phyloP scores from a whole-genome alignment of 2,888 invertebrate genomes.

The Drymonia ruficornis region DNA sequence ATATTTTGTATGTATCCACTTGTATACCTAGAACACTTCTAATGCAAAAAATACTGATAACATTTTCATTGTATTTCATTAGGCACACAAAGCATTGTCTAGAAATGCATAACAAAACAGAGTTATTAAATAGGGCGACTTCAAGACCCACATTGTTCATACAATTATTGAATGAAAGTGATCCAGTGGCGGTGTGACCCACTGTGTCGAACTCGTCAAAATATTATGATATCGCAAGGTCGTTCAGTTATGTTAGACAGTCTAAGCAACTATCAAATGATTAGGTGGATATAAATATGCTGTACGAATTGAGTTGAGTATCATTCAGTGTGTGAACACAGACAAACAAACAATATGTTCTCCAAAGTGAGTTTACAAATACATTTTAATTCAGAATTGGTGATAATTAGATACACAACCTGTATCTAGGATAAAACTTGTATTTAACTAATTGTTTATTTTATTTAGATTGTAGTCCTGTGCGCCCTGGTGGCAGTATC shows the following conservation, averaged over 20 bases:
- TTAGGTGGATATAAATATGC: conserved; percentile 43
- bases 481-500: conserved; percentile 49
- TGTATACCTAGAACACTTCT: too few species aligned
- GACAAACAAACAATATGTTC: conserved; percentile 57
- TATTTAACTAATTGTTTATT: neutral
- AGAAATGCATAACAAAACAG: neutral
- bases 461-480: conserved; percentile 36
- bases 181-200: conserved; percentile 15
- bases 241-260: conserved; percentile 33
- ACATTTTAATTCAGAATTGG: too few species aligned
- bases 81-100: too few species aligned
- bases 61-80: too few species aligned
- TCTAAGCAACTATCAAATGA: conserved; percentile 28
- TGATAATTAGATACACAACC: neutral
- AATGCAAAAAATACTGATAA: too few species aligned
- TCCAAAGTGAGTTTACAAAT: conserved; percentile 56
- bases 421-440: neutral
- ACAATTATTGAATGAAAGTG: conserved; percentile 14
- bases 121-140: neutral
- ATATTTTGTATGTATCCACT: too few species aligned
- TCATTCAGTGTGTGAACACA: conserved; percentile 46
- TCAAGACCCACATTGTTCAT: neutral
- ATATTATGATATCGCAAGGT: conserved; percentile 49
- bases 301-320: conserved; percentile 24
- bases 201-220: conserved; percentile 14